Evolutionary conservation across 1,140 invertebrate species (phyloP).

Genomic region (Parapsyche elsis): DNA sequence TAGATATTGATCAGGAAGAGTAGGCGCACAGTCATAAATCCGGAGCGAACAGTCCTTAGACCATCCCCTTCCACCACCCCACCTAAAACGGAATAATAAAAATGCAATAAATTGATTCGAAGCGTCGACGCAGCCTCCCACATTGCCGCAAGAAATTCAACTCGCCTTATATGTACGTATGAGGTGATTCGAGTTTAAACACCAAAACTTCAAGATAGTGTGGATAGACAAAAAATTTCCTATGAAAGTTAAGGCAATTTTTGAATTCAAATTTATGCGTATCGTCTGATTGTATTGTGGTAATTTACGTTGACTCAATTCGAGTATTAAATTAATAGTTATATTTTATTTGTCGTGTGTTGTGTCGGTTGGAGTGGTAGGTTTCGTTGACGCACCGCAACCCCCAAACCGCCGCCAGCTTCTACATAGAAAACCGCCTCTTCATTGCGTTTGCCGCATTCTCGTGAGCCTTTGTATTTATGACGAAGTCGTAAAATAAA

Average conservation of each 20-base stretch:
- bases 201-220: no score
- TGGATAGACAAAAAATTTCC: no score
- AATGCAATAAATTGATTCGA: constrained; percentile 51
- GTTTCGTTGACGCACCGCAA: background rate
- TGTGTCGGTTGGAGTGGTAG: no score
- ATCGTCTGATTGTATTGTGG: no score
- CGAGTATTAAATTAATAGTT: no score
- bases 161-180: no score
- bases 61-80: constrained; percentile 11
- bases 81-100: constrained; percentile 51
- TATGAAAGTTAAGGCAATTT: no score
- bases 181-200: no score
- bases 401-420: constrained; percentile 14
- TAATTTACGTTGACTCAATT: no score
- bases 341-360: no score
- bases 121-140: background rate
- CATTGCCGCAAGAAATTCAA: no score
- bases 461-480: constrained; percentile 55
- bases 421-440: constrained; percentile 46
- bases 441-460: constrained; percentile 50
- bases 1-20: constrained; percentile 52
- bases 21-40: constrained; percentile 51
- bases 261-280: no score
- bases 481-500: constrained; percentile 53
- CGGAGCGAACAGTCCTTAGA: constrained; percentile 44